Percentiles rank a stretch among this genome's conserved stretches.
Conservation (phyloP, 2,888 invertebrate species). For the Holacanthella duospinosa region DNA sequence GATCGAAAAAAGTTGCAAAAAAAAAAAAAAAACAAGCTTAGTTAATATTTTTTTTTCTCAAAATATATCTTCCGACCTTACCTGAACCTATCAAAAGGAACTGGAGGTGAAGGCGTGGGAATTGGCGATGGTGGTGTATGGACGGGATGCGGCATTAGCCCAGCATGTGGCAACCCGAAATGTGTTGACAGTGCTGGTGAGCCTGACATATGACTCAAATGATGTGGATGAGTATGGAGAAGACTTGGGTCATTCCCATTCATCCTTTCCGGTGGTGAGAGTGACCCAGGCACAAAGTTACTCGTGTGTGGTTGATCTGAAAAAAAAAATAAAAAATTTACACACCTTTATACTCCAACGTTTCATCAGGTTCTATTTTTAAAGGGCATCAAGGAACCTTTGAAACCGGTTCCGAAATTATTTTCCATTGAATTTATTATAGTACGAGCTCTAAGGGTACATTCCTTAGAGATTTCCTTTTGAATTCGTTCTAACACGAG, state of each 20-base stretch:
- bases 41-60: neutral
- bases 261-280: constrained; percentile 45
- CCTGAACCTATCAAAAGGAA: constrained; percentile 41
- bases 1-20: too few species aligned
- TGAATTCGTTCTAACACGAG: too few species aligned
- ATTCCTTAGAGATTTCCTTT: too few species aligned
- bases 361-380: too few species aligned
- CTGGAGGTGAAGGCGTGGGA: constrained; percentile 45
- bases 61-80: constrained; percentile 20
- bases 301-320: constrained; percentile 38
- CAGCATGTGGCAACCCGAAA: constrained; percentile 51
- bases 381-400: neutral
- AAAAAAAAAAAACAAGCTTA: too few species aligned
- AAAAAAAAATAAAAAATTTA: constrained; percentile 4
- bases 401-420: neutral
- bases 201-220: constrained; percentile 38
- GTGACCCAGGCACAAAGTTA: constrained; percentile 42
- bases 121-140: constrained; percentile 69
- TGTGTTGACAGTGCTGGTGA: constrained; percentile 62
- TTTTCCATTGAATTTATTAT: too few species aligned
- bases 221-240: constrained; percentile 39
- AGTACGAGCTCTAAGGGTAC: too few species aligned
- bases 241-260: constrained; percentile 40
- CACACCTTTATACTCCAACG: too few species aligned
- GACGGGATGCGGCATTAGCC: constrained; percentile 54